phyloP scores from a whole-genome alignment of 1,140 invertebrate species.

The Batillaria attramentaria region DNA sequence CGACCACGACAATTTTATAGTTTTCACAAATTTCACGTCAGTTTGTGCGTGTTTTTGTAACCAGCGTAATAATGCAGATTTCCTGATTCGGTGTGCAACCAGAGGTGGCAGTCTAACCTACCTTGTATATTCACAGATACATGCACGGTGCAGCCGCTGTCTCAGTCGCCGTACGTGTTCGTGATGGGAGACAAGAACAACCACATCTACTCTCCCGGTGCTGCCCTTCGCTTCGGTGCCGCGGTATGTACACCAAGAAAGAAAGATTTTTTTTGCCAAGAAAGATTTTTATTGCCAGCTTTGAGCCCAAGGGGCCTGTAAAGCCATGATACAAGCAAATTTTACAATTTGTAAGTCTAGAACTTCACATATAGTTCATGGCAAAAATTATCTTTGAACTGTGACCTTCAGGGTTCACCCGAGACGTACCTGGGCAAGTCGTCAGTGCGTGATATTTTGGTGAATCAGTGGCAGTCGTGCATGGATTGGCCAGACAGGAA shows the following conservation, averaged over 20 bases:
- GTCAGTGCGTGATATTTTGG: conserved; percentile 13
- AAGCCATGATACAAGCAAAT: too few species aligned
- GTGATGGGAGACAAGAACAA: conserved; percentile 43
- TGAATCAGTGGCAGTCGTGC: conserved; percentile 29
- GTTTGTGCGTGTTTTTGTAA: too few species aligned
- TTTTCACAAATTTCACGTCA: too few species aligned
- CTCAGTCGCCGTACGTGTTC: conserved; percentile 21
- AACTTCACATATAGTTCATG: background rate
- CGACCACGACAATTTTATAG: too few species aligned
- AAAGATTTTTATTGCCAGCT: too few species aligned
- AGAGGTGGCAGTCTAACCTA: too few species aligned
- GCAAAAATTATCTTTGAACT: background rate
- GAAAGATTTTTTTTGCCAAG: background rate
- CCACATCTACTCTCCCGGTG: conserved; percentile 26
- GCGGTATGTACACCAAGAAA: background rate
- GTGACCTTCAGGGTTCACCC: background rate
- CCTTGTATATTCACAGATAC: conserved; percentile 27
- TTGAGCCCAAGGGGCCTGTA: too few species aligned
- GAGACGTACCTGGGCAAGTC: conserved; percentile 24
- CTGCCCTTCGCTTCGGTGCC: conserved; percentile 1
- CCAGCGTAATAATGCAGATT: too few species aligned
- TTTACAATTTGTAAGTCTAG: background rate
- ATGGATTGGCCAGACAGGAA: conserved; percentile 13
- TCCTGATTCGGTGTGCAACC: too few species aligned
- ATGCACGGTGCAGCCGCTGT: conserved; percentile 38